A percentile compares a stretch with the other conserved stretches of the same genome.
Conservation (phyloP, 2,113 vertebrate species). For the Charina bottae region DNA sequence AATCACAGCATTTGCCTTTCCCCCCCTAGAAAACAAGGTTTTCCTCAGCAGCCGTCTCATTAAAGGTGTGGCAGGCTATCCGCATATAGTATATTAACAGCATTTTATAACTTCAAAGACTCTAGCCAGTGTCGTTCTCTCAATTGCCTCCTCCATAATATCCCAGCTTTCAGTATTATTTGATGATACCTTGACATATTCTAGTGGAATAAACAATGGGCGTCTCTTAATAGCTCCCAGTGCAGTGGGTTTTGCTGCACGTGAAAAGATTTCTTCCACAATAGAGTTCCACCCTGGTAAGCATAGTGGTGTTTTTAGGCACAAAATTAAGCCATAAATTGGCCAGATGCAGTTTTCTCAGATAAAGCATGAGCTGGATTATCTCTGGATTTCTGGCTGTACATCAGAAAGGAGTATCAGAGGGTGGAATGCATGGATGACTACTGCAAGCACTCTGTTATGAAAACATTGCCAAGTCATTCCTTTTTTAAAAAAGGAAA, state of each 20-base stretch:
- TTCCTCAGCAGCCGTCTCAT: conserved; percentile 59
- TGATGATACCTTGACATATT: conserved; percentile 33
- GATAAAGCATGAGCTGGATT: conserved; percentile 15
- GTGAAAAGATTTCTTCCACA: conserved; percentile 48
- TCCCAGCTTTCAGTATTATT: conserved; percentile 22
- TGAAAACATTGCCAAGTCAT: neutral
- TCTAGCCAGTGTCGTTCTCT: conserved; percentile 38
- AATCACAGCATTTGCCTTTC: conserved; percentile 48
- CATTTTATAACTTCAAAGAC: conserved; percentile 53
- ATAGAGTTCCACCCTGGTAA: conserved; percentile 50
- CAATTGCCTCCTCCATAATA: conserved; percentile 42
- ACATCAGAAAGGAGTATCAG: neutral
- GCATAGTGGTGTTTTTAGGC: conserved; percentile 20
- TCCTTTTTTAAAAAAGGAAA: too few relatives aligned
- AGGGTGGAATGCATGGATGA: conserved; percentile 14
- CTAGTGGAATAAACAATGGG: conserved; percentile 55
- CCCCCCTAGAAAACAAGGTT: conserved; percentile 41
- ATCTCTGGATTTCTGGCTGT: conserved; percentile 23
- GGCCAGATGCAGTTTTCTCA: neutral
- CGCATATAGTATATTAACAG: conserved; percentile 27
- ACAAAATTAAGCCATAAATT: conserved; percentile 41
- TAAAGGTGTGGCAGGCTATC: conserved; percentile 38
- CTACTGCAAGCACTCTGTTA: neutral
- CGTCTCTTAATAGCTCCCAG: neutral
- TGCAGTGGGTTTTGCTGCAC: conserved; percentile 15